Base-by-base conservation (phyloP, 2,113 vertebrate species). In the Antennarius striatus region DNA sequence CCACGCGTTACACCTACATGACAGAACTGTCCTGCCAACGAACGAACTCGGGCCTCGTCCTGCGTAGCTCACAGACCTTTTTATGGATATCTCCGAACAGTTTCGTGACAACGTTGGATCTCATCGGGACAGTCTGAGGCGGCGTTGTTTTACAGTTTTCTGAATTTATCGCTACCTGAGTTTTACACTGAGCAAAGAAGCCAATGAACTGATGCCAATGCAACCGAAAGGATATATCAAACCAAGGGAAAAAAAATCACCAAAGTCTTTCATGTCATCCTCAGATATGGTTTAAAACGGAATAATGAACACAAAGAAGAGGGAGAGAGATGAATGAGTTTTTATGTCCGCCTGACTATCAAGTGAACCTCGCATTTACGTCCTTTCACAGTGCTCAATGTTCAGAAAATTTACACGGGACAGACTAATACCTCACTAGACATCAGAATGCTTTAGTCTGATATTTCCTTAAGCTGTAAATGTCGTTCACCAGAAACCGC, bases 401-500 rank as follows among this genome's bases (percentile, higher is more conserved):
- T 62, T 43, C 16, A 50, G 56, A 53, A 70, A 11, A 52, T 28
- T 70, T 28, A 55, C 66, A 75, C 17, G 50, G 79, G 56, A 71
- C 3, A 61, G 87, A 86, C 82, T 68, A 71, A 86, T 91, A 89
- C 90, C 90, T 90, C 90, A 90, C 69, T 39, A 83, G 88, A 89
- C 83, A 78, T 85, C 82, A 81, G 82, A 88, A 89, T 87, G 85
- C 85, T 87, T 83, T 76, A 69, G 84, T 85, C 82, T 78, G 85
- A 89, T 82, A 72, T 80, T 73, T 86, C 77, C 81, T 78, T 64
- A 87, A 80, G 81, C 88, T 81, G 74, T 80, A 85, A 76, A 79
- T 79, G 77, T 82, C 54, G 56, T 83, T 89, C 89, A 90, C 90
- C 90, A 86, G 78, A 88, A 86, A 86, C 73, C 83, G 90, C 90